Evolutionary conservation across 2,113 vertebrate species (phyloP), one percentile per base, ranked within the genome.

Genomic region (Montifringilla adamsi): DNA sequence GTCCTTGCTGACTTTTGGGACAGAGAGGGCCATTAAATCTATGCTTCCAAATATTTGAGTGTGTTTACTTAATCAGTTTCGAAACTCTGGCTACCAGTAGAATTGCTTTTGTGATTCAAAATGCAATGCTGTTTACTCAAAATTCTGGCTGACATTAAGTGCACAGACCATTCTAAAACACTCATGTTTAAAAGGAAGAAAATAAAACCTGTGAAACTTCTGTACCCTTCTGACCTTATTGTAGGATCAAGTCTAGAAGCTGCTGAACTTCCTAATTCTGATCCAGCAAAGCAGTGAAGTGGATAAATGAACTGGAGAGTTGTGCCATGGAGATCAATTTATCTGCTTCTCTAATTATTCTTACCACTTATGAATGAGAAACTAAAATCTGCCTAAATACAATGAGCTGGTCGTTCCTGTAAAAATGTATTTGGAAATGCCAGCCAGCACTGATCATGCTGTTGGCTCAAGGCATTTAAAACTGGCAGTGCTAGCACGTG

Each of bases 1-100:
- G 53, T 72, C 64, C 87, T 73, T 96, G 70, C 77, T 88, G 89
- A 94, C 80, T 86, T 56, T 44, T 89, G 62, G 63, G 84, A 82
- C 30, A 83, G 18, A 60, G 12, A 56, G 74, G 66, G 49, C 21
- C 50, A 46, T 73, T 68, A 74, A 78, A 39, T 39, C 33, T 53
- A 4, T 58, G 15, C 22, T 85, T 93, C 64, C 55, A 90, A 95
- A 84, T 49, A 53, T 60, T 14, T 79, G 47, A 93, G 84, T 62
- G 62, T 1, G 0, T 63, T 14, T 85, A 55, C 24, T 72, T 89
- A 64, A 76, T 23, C 27, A 53, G 43, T 49, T 83, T 83, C 59
- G 74, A 88, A 46, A 28, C n/a, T 74, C 21, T 74, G 63, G 43
- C 77, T 92, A 59, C 66, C 47, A 67, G 6, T 13, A 72, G 24